Conservation (phyloP, 2,888 invertebrate genomes). For the Volucella bombylans region DNA sequence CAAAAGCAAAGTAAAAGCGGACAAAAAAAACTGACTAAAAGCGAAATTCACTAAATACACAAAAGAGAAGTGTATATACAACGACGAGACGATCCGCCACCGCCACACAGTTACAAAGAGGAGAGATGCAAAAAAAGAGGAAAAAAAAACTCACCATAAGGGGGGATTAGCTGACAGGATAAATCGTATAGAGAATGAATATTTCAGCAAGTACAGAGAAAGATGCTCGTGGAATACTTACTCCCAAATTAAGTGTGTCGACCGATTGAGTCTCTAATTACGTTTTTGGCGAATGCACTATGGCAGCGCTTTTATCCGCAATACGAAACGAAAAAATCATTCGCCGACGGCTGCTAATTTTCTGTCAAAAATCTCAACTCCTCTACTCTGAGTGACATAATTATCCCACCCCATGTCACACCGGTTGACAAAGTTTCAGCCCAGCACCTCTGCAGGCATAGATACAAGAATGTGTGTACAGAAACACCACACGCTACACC, state of each 20-base stretch:
- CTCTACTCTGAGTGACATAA: constrained; percentile 26
- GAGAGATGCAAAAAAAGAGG: not conserved
- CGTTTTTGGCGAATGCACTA: constrained; percentile 54
- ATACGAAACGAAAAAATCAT: constrained; percentile 7
- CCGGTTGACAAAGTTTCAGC: constrained; percentile 68
- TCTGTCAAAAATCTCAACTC: constrained; percentile 24
- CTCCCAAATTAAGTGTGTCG: constrained; percentile 44
- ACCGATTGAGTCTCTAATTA: constrained; percentile 39
- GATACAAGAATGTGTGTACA: not conserved
- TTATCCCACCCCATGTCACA: constrained; percentile 65
- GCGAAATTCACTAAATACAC: constrained; percentile 54
- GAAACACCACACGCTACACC: not conserved
- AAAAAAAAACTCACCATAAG: constrained; percentile 39
- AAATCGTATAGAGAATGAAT: constrained; percentile 40
- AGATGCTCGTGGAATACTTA: constrained; percentile 26
- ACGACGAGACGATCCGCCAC: too few relatives aligned
- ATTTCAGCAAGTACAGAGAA: constrained; percentile 14
- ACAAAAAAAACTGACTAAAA: constrained; percentile 19
- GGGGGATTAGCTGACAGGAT: not conserved
- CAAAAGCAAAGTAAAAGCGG: constrained; percentile 53
- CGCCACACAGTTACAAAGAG: constrained; percentile 17
- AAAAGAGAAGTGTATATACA: constrained; percentile 47
- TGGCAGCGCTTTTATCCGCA: constrained; percentile 20
- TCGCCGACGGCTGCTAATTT: constrained; percentile 46
- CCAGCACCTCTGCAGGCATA: constrained; percentile 54